A percentile compares a stretch with the other conserved stretches of the same genome.
Conservation (phyloP, 2,797 vertebrate genomes). For the Cyprinella venusta region DNA sequence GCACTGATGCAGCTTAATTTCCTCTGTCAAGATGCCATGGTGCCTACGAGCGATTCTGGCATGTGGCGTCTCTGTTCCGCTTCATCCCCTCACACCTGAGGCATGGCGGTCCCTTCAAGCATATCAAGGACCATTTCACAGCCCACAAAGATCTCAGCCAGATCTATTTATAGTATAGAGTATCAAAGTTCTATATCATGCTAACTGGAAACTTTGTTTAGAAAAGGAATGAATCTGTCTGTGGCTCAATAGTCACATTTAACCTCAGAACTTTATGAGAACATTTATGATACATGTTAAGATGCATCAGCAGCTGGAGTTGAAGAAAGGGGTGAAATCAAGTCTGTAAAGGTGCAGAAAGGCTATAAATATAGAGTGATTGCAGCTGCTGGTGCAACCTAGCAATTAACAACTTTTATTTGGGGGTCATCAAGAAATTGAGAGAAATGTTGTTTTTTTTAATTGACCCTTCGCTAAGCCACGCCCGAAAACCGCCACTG, state of each 20-base stretch:
- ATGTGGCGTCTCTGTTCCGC: constrained; percentile 39
- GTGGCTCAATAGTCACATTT: background rate
- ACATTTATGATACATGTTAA: background rate
- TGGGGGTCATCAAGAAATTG: background rate
- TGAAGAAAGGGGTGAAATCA: background rate
- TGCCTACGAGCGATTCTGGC: constrained; percentile 34
- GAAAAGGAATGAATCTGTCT: background rate
- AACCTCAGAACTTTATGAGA: background rate
- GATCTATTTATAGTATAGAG: constrained; percentile 31
- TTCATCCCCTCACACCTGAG: constrained; percentile 50
- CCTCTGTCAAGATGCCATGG: constrained; percentile 49
- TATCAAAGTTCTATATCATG: constrained; percentile 4
- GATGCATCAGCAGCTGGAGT: background rate
- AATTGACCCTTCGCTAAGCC: no score
- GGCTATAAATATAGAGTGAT: background rate
- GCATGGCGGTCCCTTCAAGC: constrained; percentile 34
- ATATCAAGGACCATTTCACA: constrained; percentile 50
- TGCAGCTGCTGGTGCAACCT: background rate
- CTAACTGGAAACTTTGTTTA: background rate
- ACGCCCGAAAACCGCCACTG: no score
- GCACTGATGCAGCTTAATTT: constrained; percentile 42
- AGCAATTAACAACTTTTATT: background rate
- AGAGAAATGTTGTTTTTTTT: no score
- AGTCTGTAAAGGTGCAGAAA: background rate
- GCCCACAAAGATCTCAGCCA: constrained; percentile 40